phyloP scores from a whole-genome alignment of 2,113 vertebrate species.

The Toxostoma redivivum region DNA sequence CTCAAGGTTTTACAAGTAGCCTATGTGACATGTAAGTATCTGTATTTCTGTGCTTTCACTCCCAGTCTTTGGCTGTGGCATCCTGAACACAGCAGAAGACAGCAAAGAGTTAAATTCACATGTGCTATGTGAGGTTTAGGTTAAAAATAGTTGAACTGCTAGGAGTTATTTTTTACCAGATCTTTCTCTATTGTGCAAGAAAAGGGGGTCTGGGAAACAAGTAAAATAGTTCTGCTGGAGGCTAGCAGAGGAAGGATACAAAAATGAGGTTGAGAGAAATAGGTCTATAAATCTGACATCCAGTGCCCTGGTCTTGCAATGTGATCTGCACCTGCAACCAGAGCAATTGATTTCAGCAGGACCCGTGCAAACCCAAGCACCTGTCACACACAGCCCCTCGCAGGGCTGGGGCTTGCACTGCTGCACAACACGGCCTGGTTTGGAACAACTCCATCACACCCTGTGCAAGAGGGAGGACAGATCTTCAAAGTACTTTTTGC shows the following conservation, averaged over 20 bases:
- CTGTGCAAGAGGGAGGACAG: fast-evolving
- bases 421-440: fast-evolving
- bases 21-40: neutral
- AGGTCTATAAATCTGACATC: constrained; percentile 47
- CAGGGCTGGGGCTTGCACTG: neutral
- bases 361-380: fast-evolving
- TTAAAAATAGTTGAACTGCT: neutral
- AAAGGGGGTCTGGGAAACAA: neutral
- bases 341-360: neutral
- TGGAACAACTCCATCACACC: neutral
- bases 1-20: neutral
- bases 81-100: neutral
- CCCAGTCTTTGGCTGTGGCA: neutral
- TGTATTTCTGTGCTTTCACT: neutral
- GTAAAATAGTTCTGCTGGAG: neutral
- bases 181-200: neutral
- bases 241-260: neutral
- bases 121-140: neutral
- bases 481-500: neutral
- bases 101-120: neutral
- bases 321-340: neutral
- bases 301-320: neutral
- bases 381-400: neutral
- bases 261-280: constrained; percentile 33
- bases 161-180: neutral